Evolutionary conservation across 2,113 vertebrate genomes (phyloP), one percentile per base, ranked within the genome.

Genomic region (Lagopus muta): DNA sequence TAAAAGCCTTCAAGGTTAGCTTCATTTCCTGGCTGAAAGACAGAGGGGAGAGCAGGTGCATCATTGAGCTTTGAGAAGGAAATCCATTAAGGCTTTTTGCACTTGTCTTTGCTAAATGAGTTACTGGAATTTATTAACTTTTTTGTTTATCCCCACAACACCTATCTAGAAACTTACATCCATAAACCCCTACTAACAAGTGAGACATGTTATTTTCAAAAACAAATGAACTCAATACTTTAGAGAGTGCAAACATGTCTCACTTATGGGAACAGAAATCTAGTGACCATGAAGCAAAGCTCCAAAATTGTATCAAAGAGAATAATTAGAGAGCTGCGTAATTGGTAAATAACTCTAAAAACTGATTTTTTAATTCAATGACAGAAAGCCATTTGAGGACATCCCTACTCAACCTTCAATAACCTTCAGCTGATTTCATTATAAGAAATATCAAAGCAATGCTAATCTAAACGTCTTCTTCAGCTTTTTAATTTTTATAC

Each of bases 391-490:
- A 89, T 77, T 27, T 80, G 38, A 89, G 77, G 67, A 76, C 72
- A 83, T 50, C 10, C 21, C 8, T 42, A 80, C 43, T 91, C 42
- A 24, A 92, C 50, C 60, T 79, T 74, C 71, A 48, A 7, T n/a
- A 94, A 47, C 18, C 36, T 94, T 85, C 60, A 71, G 50, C 47
- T 91, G 48, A 74, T 93, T 89, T 77, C 72, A 86, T 25, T 74
- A 74, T n/a, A 58, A n/a, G 55, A 58, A 58, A 58, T 19, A 58
- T 11, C 55, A 58, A 58, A 58, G 50, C 0, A 0, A 73, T 70
- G 82, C 50, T 89, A 89, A 74, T 81, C 38, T 32, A n/a, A 82
- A 94, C 60, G 34, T 80, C 40, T 65, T 65, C 25, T 88, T 45
- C 78, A 85, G 60, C 60, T 81, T 88, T 52, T 83, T 86, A 18